These are phyloP conservation scores for Ochotona princeps DNA, from an alignment of 2,113 vertebrate genomes.

Conservation along the genomic window DNA sequence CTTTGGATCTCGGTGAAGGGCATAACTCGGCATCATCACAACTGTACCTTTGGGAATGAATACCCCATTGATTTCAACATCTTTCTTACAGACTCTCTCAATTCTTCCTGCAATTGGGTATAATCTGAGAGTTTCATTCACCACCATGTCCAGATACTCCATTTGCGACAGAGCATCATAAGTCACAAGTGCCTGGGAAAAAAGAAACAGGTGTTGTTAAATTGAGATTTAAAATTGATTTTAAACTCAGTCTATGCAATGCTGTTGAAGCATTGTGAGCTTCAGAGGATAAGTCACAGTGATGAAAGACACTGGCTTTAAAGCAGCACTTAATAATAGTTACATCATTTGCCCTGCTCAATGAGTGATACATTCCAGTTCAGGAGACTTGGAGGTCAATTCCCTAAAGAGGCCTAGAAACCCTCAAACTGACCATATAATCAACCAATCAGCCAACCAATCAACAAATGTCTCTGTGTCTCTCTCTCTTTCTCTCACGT, in stretches of 20 bases:
- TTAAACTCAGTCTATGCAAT: background rate
- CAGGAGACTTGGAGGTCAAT: background rate
- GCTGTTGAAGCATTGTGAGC: background rate
- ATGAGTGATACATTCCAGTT: background rate
- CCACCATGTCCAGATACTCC: constrained; percentile 91
- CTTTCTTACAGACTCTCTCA: constrained; percentile 90
- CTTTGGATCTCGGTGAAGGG: constrained; percentile 84
- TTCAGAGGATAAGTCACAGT: no score
- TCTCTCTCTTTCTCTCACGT: background rate
- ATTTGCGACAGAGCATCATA: constrained; percentile 87
- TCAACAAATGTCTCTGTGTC: no score
- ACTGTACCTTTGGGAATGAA: constrained; percentile 88
- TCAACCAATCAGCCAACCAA: no score
- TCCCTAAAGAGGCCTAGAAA: background rate
- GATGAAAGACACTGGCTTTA: background rate
- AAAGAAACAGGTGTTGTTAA: background rate
- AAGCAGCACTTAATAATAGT: background rate
- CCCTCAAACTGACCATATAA: no score
- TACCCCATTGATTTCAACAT: constrained; percentile 87
- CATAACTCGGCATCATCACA: constrained; percentile 84
- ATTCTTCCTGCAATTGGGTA: constrained; percentile 83
- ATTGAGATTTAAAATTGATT: background rate
- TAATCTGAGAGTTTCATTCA: constrained; percentile 89
- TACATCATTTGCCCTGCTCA: background rate
- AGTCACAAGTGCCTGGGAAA: constrained; percentile 79